Evolutionary conservation across 1,140 invertebrate genomes (phyloP).

Genomic region (Linepithema humile): DNA sequence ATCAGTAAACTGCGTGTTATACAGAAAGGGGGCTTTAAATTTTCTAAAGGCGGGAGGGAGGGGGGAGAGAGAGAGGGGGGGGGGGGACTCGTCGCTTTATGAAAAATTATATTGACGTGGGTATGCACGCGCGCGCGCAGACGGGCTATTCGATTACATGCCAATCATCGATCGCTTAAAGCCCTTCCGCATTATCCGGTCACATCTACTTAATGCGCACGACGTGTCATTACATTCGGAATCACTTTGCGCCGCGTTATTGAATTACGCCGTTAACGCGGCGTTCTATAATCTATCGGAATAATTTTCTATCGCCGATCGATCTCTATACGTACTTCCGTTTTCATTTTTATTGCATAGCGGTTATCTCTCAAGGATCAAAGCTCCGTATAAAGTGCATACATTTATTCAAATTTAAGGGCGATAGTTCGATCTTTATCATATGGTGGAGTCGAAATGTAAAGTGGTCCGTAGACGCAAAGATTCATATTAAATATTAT

Average conservation of each 20-base stretch:
- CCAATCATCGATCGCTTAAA: constrained; percentile 65
- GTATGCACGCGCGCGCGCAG: neutral
- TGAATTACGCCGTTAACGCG: constrained; percentile 61
- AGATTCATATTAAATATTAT: too few relatives aligned
- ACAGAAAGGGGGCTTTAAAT: constrained; percentile 1
- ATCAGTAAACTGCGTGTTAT: neutral
- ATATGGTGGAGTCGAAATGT: neutral
- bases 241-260: constrained; percentile 66
- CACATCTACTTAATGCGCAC: constrained; percentile 62
- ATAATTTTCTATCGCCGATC: constrained; percentile 65
- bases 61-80: too few relatives aligned
- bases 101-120: constrained; percentile 59
- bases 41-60: neutral
- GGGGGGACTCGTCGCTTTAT: neutral
- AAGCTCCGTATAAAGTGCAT: neutral
- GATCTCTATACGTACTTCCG: constrained; percentile 32
- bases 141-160: constrained; percentile 60
- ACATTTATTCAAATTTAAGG: neutral
- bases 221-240: constrained; percentile 66
- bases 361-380: neutral
- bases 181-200: constrained; percentile 57
- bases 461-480: too few relatives aligned
- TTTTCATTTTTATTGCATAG: neutral
- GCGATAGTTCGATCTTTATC: neutral
- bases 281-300: constrained; percentile 59